Percentiles rank a stretch among this genome's conserved stretches.
Evolutionary conservation across 2,888 invertebrate genomes (phyloP).

Genomic region (Venusia cambrica): DNA sequence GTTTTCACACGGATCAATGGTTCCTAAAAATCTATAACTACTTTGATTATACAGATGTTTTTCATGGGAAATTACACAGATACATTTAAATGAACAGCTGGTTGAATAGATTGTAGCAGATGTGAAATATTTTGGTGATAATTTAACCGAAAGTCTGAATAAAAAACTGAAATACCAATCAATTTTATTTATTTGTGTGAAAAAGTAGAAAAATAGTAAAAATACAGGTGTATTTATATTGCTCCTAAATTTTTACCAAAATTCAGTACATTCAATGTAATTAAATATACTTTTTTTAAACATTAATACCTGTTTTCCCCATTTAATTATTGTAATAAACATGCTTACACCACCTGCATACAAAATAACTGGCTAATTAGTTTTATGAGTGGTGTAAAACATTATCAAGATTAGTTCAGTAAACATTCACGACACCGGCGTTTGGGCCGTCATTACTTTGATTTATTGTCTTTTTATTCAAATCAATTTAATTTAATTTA

Average conservation of each 20-base stretch:
- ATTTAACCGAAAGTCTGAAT: too few relatives aligned
- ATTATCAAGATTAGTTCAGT: slow-evolving; percentile 45
- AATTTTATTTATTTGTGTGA: too few relatives aligned
- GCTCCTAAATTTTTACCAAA: not conserved
- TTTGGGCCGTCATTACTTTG: slow-evolving; percentile 36
- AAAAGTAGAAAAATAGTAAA: too few relatives aligned
- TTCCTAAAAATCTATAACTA: too few relatives aligned
- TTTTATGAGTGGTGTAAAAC: slow-evolving; percentile 47
- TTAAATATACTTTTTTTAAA: slow-evolving; percentile 7
- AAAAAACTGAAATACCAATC: too few relatives aligned
- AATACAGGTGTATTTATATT: slow-evolving; percentile 1
- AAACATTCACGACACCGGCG: slow-evolving; percentile 34
- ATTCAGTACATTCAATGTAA: too few relatives aligned
- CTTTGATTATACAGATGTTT: too few relatives aligned
- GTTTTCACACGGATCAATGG: slow-evolving; percentile 11
- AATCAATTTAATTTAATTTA: slow-evolving; percentile 8
- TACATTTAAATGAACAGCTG: too few relatives aligned
- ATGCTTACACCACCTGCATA: slow-evolving; percentile 40
- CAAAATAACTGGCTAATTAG: slow-evolving; percentile 43
- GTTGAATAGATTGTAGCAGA: too few relatives aligned
- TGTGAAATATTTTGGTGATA: too few relatives aligned
- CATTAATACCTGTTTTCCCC: slow-evolving; percentile 12
- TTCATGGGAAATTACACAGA: too few relatives aligned
- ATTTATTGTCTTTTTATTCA: slow-evolving; percentile 23
- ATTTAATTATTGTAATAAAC: slow-evolving; percentile 29